Evolutionary conservation across 1,140 invertebrate species (phyloP).

Genomic region (Coboldia fuscipes): DNA sequence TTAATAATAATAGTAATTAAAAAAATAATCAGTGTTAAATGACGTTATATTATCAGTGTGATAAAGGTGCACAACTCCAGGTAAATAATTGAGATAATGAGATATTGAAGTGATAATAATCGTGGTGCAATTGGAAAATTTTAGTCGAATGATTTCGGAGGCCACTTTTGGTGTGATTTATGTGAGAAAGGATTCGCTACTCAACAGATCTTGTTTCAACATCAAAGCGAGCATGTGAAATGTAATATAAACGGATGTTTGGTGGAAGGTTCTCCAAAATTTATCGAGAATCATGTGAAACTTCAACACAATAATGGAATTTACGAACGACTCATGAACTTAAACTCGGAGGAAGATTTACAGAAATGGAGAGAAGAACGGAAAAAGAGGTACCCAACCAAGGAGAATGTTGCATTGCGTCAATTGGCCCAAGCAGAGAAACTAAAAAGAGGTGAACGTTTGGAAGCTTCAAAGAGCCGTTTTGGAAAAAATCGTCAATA

Average conservation of each 20-base stretch:
- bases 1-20: no score
- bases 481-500: conserved; percentile 18
- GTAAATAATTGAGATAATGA: no score
- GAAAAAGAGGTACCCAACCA: conserved; percentile 49
- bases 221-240: conserved; percentile 42
- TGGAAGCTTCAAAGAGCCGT: conserved; percentile 24
- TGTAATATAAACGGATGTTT: conserved; percentile 63
- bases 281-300: conserved; percentile 56
- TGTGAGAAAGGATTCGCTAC: conserved; percentile 51
- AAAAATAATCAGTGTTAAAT: no score
- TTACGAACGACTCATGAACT: conserved; percentile 47
- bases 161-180: conserved; percentile 47
- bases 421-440: conserved; percentile 38
- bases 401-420: conserved; percentile 42
- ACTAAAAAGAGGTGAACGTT: conserved; percentile 40
- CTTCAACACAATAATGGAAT: conserved; percentile 61
- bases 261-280: conserved; percentile 53
- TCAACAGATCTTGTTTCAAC: conserved; percentile 31
- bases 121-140: no score
- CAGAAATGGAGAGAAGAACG: conserved; percentile 61
- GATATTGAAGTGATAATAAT: no score
- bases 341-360: conserved; percentile 57
- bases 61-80: no score
- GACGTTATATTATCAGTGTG: no score
- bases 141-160: no score